These are phyloP conservation scores for Melieria picta DNA, from an alignment of 2,888 invertebrate species.

Conservation along the genomic window DNA sequence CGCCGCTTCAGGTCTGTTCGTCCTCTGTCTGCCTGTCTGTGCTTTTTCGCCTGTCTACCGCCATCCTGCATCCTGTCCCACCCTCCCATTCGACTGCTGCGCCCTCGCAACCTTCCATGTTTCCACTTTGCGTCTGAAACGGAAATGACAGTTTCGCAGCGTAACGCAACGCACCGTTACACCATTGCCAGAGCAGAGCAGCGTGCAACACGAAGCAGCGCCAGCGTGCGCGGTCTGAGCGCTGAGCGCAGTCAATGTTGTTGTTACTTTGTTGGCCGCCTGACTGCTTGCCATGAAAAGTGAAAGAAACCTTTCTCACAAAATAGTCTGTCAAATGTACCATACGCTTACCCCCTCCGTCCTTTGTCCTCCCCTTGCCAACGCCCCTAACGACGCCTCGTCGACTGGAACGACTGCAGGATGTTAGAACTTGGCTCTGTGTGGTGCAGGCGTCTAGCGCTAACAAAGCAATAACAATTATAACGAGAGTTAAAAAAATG, in stretches of 20 bases:
- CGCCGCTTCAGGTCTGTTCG: slow-evolving; percentile 30
- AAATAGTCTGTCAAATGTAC: slow-evolving; percentile 59
- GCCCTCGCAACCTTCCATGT: slow-evolving; percentile 11
- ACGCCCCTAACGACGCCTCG: not conserved
- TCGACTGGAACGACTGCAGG: not conserved
- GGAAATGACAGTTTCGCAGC: slow-evolving; percentile 63
- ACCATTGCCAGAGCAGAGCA: not conserved
- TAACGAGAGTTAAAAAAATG: too few species aligned
- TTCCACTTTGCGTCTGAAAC: slow-evolving; percentile 55
- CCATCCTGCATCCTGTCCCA: slow-evolving; percentile 8
- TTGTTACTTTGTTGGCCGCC: not conserved
- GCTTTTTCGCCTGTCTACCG: slow-evolving; percentile 5
- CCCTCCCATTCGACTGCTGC: slow-evolving; percentile 13
- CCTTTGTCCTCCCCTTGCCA: not conserved
- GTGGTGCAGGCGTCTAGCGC: too few species aligned
- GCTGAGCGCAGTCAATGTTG: slow-evolving; percentile 19
- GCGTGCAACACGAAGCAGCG: too few species aligned
- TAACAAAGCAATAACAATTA: too few species aligned
- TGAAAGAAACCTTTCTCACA: slow-evolving; percentile 63
- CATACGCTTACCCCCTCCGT: too few species aligned
- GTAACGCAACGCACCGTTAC: not conserved
- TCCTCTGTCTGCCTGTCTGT: slow-evolving; percentile 23
- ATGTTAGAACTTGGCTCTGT: not conserved
- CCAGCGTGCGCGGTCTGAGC: slow-evolving; percentile 22
- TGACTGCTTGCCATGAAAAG: slow-evolving; percentile 47